Conservation (phyloP, 2,797 vertebrate genomes). For the Muraenolepis orangiensis region DNA sequence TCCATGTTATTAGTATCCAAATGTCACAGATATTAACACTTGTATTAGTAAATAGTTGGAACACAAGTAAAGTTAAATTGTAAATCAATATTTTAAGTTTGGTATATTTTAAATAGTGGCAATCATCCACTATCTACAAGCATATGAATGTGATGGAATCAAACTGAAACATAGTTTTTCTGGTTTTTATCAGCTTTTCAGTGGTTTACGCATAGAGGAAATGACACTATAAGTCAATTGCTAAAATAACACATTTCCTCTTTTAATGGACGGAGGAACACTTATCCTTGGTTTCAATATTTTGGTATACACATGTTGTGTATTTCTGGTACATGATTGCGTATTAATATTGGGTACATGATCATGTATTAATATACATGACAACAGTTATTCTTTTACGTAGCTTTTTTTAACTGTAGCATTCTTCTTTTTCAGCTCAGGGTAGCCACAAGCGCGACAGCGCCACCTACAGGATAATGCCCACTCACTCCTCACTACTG, state of each 20-base stretch:
- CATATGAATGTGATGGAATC: background rate
- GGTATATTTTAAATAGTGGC: background rate
- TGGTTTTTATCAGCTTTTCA: conserved; percentile 16
- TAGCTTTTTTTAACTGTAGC: background rate
- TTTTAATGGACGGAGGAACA: conserved; percentile 43
- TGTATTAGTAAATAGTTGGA: too few species aligned
- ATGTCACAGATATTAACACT: too few species aligned
- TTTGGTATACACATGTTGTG: background rate
- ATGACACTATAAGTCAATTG: conserved; percentile 50
- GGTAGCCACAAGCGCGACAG: background rate
- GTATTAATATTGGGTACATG: background rate
- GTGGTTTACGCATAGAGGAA: conserved; percentile 47
- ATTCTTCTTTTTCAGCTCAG: conserved; percentile 11
- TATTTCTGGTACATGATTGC: conserved; percentile 22
- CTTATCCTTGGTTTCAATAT: conserved; percentile 18
- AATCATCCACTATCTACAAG: background rate
- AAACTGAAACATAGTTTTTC: background rate
- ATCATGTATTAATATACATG: conserved; percentile 9
- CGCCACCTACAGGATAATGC: conserved; percentile 71
- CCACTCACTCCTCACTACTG: conserved; percentile 82
- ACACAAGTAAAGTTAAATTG: background rate
- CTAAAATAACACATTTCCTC: conserved; percentile 65
- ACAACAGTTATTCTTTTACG: background rate
- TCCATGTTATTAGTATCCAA: too few species aligned
- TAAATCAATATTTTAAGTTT: background rate